Conservation (phyloP, 2,888 invertebrate genomes). For the Pogonocherus hispidulus region DNA sequence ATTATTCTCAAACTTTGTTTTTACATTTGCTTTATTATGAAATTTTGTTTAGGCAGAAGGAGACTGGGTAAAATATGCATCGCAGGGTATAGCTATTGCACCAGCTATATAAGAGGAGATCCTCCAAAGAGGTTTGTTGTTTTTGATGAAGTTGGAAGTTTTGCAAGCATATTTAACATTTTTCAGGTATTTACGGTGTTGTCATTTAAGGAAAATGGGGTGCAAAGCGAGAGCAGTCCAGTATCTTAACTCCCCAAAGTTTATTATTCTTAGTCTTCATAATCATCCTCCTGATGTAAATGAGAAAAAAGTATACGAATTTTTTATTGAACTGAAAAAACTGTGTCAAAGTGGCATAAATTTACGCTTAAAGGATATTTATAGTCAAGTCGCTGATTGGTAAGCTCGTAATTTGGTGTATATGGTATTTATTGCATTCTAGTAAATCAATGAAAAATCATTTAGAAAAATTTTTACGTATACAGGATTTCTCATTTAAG, state of each 20-base stretch:
- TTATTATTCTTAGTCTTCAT: conserved; percentile 47
- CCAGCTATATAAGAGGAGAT: conserved; percentile 52
- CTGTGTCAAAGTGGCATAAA: conserved; percentile 36
- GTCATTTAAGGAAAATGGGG: conserved; percentile 42
- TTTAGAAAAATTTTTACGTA: too few relatives aligned
- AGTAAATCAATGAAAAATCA: too few relatives aligned
- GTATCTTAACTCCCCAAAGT: conserved; percentile 33
- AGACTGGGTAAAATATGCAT: conserved; percentile 50
- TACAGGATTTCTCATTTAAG: too few relatives aligned
- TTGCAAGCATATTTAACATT: background rate
- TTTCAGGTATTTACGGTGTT: conserved; percentile 52
- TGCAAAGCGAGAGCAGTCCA: conserved; percentile 52
- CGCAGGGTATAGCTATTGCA: conserved; percentile 57
- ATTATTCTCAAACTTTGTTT: too few relatives aligned
- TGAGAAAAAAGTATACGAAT: conserved; percentile 47
- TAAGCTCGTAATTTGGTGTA: too few relatives aligned
- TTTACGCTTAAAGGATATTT: conserved; percentile 48
- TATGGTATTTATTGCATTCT: too few relatives aligned
- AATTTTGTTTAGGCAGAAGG: conserved; percentile 40
- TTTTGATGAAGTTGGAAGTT: background rate
- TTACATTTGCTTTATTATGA: too few relatives aligned
- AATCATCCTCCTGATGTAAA: conserved; percentile 51
- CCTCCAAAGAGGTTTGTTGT: conserved; percentile 52
- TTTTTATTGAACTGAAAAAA: conserved; percentile 48
- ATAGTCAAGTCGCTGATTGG: conserved; percentile 50